phyloP scores from a whole-genome alignment of 2,113 vertebrate genomes.

The Sterrhoptilus dennistouni region DNA sequence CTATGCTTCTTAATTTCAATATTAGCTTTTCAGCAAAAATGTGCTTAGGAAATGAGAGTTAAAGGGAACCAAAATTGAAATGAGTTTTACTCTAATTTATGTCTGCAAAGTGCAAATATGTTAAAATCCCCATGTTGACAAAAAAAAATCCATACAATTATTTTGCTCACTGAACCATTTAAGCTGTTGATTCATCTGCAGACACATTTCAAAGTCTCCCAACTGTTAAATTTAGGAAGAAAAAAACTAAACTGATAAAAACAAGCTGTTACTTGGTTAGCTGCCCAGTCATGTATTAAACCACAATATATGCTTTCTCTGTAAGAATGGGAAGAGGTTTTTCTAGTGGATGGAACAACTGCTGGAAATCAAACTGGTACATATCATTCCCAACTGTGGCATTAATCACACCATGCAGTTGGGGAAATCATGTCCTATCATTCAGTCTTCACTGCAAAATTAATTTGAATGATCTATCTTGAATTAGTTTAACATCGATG shows the following conservation, averaged over 20 bases:
- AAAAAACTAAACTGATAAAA: not conserved
- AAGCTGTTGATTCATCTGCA: constrained; percentile 35
- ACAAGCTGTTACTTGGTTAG: constrained; percentile 16
- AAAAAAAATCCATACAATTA: not conserved
- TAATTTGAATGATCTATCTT: not conserved
- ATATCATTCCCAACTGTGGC: not conserved
- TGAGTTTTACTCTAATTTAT: constrained; percentile 5
- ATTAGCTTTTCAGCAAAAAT: constrained; percentile 26
- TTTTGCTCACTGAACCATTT: constrained; percentile 23
- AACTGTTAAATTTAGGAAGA: constrained; percentile 12
- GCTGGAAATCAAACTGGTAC: not conserved
- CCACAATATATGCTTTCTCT: not conserved
- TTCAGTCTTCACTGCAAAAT: not conserved
- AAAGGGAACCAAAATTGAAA: not conserved
- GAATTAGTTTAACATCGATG: not conserved
- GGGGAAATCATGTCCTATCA: not conserved
- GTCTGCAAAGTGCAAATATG: constrained; percentile 13
- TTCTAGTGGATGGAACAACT: not conserved
- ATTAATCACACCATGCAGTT: not conserved
- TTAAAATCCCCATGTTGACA: constrained; percentile 1
- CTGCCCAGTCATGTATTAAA: not conserved
- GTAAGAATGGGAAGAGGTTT: not conserved
- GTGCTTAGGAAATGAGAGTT: not conserved
- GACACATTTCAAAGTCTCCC: constrained; percentile 3
- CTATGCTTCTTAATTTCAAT: not conserved